Evolutionary conservation across 2,888 invertebrate genomes (phyloP).

Genomic region (Archaeoteleia sp.): DNA sequence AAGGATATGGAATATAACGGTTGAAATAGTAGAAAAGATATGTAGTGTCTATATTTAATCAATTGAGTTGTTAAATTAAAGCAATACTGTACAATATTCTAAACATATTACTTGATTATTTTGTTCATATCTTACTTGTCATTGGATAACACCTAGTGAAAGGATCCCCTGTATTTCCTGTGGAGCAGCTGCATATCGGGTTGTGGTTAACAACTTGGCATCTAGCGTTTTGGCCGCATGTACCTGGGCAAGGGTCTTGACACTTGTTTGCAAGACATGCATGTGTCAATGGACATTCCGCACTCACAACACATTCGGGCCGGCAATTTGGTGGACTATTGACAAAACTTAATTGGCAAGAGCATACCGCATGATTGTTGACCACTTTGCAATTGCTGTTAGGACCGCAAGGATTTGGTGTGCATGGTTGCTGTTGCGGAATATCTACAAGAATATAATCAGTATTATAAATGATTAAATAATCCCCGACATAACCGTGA

Average conservation of each 20-base stretch:
- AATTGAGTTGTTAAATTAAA: too few species aligned
- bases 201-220: conserved; percentile 89
- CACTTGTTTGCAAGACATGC: conserved; percentile 88
- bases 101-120: conserved; percentile 13
- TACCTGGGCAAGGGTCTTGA: conserved; percentile 85
- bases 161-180: conserved; percentile 85
- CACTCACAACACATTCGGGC: conserved; percentile 87
- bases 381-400: conserved; percentile 84
- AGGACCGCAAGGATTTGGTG: conserved; percentile 87
- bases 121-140: conserved; percentile 77
- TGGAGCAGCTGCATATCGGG: conserved; percentile 85
- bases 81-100: too few species aligned
- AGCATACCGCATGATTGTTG: conserved; percentile 83
- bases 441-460: conserved; percentile 28
- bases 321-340: conserved; percentile 88
- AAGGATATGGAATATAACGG: too few species aligned
- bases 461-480: too few species aligned
- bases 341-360: conserved; percentile 82
- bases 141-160: conserved; percentile 77
- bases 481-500: too few species aligned
- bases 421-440: conserved; percentile 76
- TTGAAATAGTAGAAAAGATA: too few species aligned
- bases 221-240: conserved; percentile 86
- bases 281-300: conserved; percentile 85
- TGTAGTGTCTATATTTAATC: too few species aligned